Conservation (phyloP, 2,797 vertebrate species). For the Trachops cirrhosus region DNA sequence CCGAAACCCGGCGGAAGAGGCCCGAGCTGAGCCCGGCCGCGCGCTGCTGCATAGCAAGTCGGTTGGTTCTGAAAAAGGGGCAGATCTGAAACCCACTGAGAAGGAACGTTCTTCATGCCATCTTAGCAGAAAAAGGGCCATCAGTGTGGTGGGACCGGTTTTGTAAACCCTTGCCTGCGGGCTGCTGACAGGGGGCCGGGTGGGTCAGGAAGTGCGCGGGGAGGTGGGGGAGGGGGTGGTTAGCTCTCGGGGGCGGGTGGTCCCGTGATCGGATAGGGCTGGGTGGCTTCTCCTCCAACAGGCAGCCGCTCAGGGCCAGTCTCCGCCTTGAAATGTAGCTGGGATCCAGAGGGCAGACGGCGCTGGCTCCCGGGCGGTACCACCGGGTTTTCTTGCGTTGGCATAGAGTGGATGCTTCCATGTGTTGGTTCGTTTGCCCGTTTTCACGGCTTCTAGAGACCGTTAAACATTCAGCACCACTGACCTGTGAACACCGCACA, state of each 20-base stretch:
- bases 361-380: not conserved
- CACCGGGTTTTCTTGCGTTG: not conserved
- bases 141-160: not conserved
- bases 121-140: not conserved
- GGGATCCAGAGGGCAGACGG: not conserved
- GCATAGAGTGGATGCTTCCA: not conserved
- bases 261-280: no score
- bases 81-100: not conserved
- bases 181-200: not conserved
- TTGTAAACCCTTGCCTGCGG: not conserved
- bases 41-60: not conserved
- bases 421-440: not conserved
- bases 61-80: not conserved
- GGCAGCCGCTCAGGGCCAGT: not conserved
- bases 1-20: not conserved
- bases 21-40: not conserved
- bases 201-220: no score
- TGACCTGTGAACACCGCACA: accelerated
- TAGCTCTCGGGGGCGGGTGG: accelerated
- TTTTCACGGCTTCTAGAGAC: not conserved
- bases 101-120: not conserved
- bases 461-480: not conserved
- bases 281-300: not conserved
- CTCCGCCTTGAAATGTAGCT: not conserved
- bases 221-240: no score